phyloP scores from a whole-genome alignment of 2,797 vertebrate species.

The Heliangelus exortis region DNA sequence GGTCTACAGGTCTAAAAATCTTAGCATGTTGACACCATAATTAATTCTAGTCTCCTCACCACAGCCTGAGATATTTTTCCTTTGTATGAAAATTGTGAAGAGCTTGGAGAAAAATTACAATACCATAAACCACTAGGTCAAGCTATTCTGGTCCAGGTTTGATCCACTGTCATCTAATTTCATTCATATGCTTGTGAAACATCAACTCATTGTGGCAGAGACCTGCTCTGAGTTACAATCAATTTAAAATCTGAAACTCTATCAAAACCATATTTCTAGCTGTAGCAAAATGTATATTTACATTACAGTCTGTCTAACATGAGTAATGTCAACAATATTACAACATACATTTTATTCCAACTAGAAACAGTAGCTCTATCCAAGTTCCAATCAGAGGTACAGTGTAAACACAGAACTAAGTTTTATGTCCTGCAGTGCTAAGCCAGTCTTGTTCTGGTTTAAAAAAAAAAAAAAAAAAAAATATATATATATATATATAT shows the following conservation, averaged over 20 bases:
- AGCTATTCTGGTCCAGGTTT: constrained; percentile 48
- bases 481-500: too few species aligned
- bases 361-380: constrained; percentile 70
- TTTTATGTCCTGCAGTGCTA: constrained; percentile 46
- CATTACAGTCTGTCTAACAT: constrained; percentile 71
- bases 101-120: not conserved
- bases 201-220: constrained; percentile 66
- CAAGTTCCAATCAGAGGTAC: constrained; percentile 71
- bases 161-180: constrained; percentile 68
- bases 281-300: constrained; percentile 73
- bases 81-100: constrained; percentile 51
- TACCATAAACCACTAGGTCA: constrained; percentile 54
- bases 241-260: constrained; percentile 73
- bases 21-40: constrained; percentile 39
- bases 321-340: constrained; percentile 72
- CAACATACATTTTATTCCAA: constrained; percentile 58
- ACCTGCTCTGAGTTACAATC: constrained; percentile 64
- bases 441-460: constrained; percentile 8
- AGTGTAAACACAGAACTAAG: constrained; percentile 53
- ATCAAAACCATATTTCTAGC: constrained; percentile 78
- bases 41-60: constrained; percentile 56
- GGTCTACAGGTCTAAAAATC: constrained; percentile 61
- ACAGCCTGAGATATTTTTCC: constrained; percentile 29
- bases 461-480: too few species aligned
- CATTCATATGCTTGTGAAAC: constrained; percentile 69